A percentile compares a stretch with the other conserved stretches of the same genome.
Evolutionary conservation across 2,888 invertebrate species (phyloP).

Genomic region (Luffia ferchaultella): DNA sequence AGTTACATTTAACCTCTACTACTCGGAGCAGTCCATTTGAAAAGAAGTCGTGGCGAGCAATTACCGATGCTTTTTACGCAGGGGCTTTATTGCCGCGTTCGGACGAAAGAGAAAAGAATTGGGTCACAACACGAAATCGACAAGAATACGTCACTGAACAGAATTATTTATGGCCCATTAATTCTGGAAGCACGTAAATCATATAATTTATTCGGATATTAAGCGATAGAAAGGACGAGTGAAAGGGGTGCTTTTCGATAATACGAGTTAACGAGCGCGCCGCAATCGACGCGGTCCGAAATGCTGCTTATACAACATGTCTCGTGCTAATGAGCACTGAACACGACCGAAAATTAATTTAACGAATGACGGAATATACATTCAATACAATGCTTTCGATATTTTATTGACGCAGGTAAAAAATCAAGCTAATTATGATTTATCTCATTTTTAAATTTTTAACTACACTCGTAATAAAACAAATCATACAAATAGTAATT

Average conservation of each 20-base stretch:
- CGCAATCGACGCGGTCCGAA: background rate
- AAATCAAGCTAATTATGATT: no score
- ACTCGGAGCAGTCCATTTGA: no score
- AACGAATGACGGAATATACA: slow-evolving; percentile 8
- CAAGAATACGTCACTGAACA: background rate
- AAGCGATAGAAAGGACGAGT: background rate
- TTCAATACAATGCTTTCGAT: no score
- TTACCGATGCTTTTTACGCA: background rate
- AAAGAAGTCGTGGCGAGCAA: background rate
- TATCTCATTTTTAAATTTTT: no score
- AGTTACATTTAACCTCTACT: no score
- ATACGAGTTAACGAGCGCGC: background rate
- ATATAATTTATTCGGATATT: background rate
- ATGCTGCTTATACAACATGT: no score
- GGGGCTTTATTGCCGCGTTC: background rate
- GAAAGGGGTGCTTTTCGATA: background rate
- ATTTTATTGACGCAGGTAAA: no score
- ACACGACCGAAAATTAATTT: slow-evolving; percentile 8
- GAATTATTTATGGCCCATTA: background rate
- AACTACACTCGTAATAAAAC: no score
- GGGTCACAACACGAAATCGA: background rate
- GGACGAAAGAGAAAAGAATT: background rate
- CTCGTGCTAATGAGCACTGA: slow-evolving; percentile 3
- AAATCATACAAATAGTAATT: no score
- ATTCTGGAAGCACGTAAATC: background rate